Percentiles rank a stretch among this genome's conserved stretches.
These are phyloP conservation scores for Amia ocellicauda DNA, from an alignment of 2,113 vertebrate species.

Conservation along the genomic window DNA sequence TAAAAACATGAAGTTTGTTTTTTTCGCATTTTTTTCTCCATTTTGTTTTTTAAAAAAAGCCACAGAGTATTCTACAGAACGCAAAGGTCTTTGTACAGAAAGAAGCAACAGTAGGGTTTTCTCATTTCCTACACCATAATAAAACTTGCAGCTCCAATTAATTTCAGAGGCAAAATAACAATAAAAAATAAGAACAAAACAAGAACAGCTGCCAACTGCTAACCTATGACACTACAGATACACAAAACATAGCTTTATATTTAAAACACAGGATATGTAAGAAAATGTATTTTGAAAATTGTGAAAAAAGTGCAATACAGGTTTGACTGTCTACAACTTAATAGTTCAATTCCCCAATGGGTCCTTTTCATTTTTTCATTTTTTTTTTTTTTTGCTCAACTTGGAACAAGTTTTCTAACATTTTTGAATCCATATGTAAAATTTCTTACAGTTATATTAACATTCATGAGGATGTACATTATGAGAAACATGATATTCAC, in stretches of 20 bases:
- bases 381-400: slow-evolving; percentile 56
- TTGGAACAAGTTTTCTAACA: slow-evolving; percentile 58
- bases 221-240: slow-evolving; percentile 78
- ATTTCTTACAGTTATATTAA: slow-evolving; percentile 78
- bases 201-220: slow-evolving; percentile 74
- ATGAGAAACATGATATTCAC: slow-evolving; percentile 65
- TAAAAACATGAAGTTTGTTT: slow-evolving; percentile 72
- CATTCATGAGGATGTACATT: slow-evolving; percentile 76
- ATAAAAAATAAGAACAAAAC: slow-evolving; percentile 65
- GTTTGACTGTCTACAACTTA: slow-evolving; percentile 74
- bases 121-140: slow-evolving; percentile 61
- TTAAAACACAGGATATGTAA: slow-evolving; percentile 86
- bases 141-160: slow-evolving; percentile 58
- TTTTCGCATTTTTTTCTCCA: slow-evolving; percentile 35
- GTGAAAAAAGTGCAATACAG: slow-evolving; percentile 95
- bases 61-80: slow-evolving; percentile 93
- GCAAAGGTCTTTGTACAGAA: slow-evolving; percentile 86
- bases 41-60: slow-evolving; percentile 78
- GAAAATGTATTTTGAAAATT: slow-evolving; percentile 83
- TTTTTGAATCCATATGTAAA: slow-evolving; percentile 71
- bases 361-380: too few species aligned
- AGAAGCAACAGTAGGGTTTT: slow-evolving; percentile 77
- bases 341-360: slow-evolving; percentile 66
- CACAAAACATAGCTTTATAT: slow-evolving; percentile 78
- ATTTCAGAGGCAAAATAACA: slow-evolving; percentile 56